These are phyloP conservation scores for Cyprinus carpio DNA, from an alignment of 2,113 vertebrate species.

Conservation along the genomic window DNA sequence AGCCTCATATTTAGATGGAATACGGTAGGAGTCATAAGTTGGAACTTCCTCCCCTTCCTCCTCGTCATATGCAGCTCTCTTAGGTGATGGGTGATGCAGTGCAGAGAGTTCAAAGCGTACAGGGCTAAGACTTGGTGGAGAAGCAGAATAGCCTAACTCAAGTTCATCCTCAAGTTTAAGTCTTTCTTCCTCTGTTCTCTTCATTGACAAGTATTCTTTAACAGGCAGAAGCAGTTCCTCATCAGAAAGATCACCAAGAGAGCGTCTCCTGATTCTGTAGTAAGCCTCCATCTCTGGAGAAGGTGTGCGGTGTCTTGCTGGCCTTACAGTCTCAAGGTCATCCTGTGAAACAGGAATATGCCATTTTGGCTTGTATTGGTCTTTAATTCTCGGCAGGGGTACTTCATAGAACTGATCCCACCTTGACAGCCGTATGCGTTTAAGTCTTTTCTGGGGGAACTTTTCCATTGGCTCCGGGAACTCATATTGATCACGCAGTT, in stretches of 20 bases:
- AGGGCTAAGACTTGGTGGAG: constrained; percentile 91
- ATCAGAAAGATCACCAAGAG: constrained; percentile 91
- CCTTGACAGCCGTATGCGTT: constrained; percentile 94
- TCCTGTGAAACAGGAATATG: constrained; percentile 89
- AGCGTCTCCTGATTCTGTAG: constrained; percentile 86
- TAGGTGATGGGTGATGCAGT: constrained; percentile 82
- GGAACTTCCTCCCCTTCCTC: constrained; percentile 75
- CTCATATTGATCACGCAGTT: constrained; percentile 91
- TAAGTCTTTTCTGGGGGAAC: constrained; percentile 87
- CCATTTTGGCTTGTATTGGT: constrained; percentile 94
- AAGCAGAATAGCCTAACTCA: constrained; percentile 90
- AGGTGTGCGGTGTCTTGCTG: constrained; percentile 83
- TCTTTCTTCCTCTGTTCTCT: constrained; percentile 92
- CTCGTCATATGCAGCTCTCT: constrained; percentile 73
- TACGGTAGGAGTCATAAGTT: constrained; percentile 85
- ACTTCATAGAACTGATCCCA: constrained; percentile 98
- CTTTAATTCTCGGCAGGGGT: constrained; percentile 90
- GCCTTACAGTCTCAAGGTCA: constrained; percentile 94
- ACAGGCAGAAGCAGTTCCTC: constrained; percentile 94
- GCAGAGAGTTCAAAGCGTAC: constrained; percentile 91
- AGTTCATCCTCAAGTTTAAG: constrained; percentile 92
- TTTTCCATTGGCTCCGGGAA: constrained; percentile 95
- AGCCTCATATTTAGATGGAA: constrained; percentile 88
- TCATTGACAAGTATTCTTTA: constrained; percentile 93
- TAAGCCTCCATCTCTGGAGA: constrained; percentile 88